A percentile compares a stretch with the other conserved stretches of the same genome.
Evolutionary conservation across 1,140 invertebrate genomes (phyloP).

Genomic region (Drosophila sechellia): DNA sequence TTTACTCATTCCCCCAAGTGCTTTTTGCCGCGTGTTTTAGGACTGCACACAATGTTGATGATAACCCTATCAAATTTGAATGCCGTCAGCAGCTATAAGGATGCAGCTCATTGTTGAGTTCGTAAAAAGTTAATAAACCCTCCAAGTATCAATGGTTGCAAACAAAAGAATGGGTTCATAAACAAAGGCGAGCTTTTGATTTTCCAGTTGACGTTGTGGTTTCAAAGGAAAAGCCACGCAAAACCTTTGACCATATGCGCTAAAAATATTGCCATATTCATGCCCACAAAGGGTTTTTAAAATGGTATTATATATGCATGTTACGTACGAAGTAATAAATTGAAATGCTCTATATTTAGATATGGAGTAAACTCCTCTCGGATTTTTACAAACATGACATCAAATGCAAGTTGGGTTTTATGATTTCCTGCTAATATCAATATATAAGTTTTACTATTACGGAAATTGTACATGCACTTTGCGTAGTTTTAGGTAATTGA

Average conservation of each 20-base stretch:
- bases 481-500: no score
- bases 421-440: no score
- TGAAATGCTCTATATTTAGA: neutral
- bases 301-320: conserved; percentile 1
- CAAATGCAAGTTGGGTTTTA: no score
- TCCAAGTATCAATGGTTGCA: conserved; percentile 44
- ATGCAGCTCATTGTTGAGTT: conserved; percentile 52
- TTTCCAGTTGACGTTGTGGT: conserved; percentile 66
- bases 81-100: conserved; percentile 47
- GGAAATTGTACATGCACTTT: no score
- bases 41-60: conserved; percentile 57
- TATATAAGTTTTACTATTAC: no score
- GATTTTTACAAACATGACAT: no score
- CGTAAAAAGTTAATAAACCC: conserved; percentile 78
- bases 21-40: conserved; percentile 12
- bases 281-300: conserved; percentile 2
- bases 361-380: no score
- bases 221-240: conserved; percentile 53
- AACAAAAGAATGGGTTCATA: conserved; percentile 54
- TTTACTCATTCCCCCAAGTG: conserved; percentile 5
- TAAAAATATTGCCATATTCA: conserved; percentile 46
- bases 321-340: neutral
- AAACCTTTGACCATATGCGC: conserved; percentile 77
- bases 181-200: conserved; percentile 72
- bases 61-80: conserved; percentile 65